Percentiles rank a stretch among this genome's conserved stretches.
Conservation (phyloP, 1,140 invertebrate species). For the Papilio polyxenes region DNA sequence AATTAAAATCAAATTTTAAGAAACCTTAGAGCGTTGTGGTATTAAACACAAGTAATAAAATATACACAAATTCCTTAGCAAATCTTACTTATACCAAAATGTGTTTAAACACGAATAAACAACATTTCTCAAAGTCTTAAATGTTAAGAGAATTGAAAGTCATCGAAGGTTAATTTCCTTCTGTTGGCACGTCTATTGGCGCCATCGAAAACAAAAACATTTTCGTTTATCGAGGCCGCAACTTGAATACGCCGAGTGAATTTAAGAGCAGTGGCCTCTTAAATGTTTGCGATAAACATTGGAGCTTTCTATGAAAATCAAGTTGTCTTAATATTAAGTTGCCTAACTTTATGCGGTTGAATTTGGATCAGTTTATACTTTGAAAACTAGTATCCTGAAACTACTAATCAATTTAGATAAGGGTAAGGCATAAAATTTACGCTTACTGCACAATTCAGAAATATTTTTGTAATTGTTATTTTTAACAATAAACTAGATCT, state of each 20-base stretch:
- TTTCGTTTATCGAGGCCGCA: conserved; percentile 31
- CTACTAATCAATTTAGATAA: not conserved
- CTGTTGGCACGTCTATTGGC: conserved; percentile 50
- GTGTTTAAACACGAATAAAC: conserved; percentile 25
- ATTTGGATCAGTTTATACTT: conserved; percentile 7
- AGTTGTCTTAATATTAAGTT: not conserved
- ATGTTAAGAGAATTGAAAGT: conserved; percentile 49
- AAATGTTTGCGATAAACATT: conserved; percentile 26
- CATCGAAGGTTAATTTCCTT: conserved; percentile 56
- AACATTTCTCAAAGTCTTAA: conserved; percentile 3
- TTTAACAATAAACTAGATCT: not conserved
- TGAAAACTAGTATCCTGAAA: conserved; percentile 2
- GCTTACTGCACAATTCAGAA: not conserved
- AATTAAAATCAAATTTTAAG: not conserved
- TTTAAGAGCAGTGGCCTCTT: conserved; percentile 19
- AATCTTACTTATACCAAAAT: not conserved
- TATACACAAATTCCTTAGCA: not conserved
- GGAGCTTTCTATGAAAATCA: conserved; percentile 18
- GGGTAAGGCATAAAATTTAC: not conserved
- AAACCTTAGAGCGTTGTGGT: not conserved
- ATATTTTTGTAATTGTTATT: not conserved
- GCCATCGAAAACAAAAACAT: conserved; percentile 37
- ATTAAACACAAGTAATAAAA: not conserved
- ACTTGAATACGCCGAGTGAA: conserved; percentile 27
- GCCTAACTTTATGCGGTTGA: not conserved